Evolutionary conservation across 2,113 vertebrate species (phyloP), one percentile per base, ranked within the genome.

Genomic region (Jacana jacana): DNA sequence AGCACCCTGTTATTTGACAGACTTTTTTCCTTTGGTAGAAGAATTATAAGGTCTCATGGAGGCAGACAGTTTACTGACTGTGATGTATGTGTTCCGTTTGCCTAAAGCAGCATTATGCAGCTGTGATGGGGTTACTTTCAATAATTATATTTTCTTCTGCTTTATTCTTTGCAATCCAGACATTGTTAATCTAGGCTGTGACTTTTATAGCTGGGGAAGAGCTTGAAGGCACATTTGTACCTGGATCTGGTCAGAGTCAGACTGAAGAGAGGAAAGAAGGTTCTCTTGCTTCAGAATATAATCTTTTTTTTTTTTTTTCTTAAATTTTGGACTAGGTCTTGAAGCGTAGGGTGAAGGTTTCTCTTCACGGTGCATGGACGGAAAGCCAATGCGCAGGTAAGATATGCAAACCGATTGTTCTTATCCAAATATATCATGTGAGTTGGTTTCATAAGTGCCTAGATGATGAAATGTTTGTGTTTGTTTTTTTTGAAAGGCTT

Each of bases 371-470:
- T 99, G 99, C 98, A 99, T 99, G 99, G 99, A 99, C 98, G 98
- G 98, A 98, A 99, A 99, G 97, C 99, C 98, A 99, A 99, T 99
- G 99, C 99, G 99, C 98, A 99, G 99, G 99, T 99, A 98, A 95
- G 98, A 48, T 18, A 91, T 77, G 78, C 71, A 93, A 88, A 90
- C 0, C 60, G 52, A 14, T 63, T 76, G 44, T 78, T 51, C 39
- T 91, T 12, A 52, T 6, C 24, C 48, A 83, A 37, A 4, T 5
- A 30, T 11, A 30, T 54, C 28, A 10, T 13, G 4, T 8, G 20
- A 68, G n/a, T 37, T 88, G 40, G 15, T 94, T 91, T 91, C 12
- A 0, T 42, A 39, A 20, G 11, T 77, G 68, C n/a, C 54, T 76
- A 40, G 30, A 35, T 24, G 17, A 4, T 61, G n/a, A 69, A 81